Percentiles rank a stretch among this genome's conserved stretches.
Evolutionary conservation across 2,113 vertebrate genomes (phyloP).

Genomic region (Nicator chloris): DNA sequence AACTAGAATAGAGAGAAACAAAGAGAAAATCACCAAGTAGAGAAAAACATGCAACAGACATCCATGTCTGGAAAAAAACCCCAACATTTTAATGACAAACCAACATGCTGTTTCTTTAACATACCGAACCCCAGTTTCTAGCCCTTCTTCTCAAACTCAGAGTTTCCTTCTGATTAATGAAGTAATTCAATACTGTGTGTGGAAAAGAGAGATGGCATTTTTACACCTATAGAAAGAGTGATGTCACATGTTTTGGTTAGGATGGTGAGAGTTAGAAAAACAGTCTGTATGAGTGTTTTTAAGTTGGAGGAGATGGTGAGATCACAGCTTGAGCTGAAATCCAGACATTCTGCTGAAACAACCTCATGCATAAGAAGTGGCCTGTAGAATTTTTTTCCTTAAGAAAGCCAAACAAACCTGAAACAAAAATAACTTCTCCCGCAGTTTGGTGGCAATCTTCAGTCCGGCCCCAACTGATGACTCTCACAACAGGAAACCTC

Average conservation of each 20-base stretch:
- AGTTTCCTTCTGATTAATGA: conserved; percentile 24
- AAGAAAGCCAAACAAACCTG: conserved; percentile 8
- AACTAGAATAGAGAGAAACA: background rate
- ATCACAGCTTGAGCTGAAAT: conserved; percentile 33
- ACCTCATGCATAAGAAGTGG: background rate
- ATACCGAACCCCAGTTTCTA: background rate
- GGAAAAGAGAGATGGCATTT: background rate
- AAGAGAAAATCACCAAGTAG: background rate
- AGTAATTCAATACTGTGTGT: conserved; percentile 40
- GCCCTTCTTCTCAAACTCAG: background rate
- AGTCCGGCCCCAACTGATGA: background rate
- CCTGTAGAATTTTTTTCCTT: background rate
- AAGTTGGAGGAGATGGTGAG: conserved; percentile 28
- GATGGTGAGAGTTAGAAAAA: conserved; percentile 30
- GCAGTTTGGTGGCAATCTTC: background rate
- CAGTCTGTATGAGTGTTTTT: conserved; percentile 10
- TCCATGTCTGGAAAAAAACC: background rate
- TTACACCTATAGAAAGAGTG: conserved; percentile 35
- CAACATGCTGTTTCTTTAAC: background rate
- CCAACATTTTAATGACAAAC: background rate
- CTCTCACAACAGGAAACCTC: background rate
- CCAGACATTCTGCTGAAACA: conserved; percentile 21
- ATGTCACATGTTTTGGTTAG: conserved; percentile 60
- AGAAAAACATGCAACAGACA: background rate
- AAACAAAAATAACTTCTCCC: conserved; percentile 23